phyloP scores from a whole-genome alignment of 2,888 invertebrate genomes.

The Anodontia alba region DNA sequence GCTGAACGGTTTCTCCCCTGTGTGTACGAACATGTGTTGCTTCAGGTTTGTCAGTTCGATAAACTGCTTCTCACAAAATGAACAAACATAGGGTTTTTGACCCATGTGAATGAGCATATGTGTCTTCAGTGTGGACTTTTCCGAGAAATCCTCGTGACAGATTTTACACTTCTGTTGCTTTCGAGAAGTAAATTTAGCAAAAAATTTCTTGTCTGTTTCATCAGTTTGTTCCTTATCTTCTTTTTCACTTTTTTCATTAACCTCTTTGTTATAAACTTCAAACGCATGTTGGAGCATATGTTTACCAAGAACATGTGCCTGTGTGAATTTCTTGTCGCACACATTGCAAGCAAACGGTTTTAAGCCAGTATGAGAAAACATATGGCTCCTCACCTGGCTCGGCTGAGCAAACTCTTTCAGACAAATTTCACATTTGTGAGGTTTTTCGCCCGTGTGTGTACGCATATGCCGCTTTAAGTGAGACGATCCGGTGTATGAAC shows the following conservation, averaged over 20 bases:
- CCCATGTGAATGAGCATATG: background rate
- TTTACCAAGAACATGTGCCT: background rate
- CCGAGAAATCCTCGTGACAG: background rate
- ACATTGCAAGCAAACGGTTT: background rate
- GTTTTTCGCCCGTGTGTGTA: background rate
- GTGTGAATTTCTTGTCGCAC: background rate
- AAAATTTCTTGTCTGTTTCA: background rate
- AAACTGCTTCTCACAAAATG: background rate
- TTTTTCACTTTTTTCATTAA: background rate
- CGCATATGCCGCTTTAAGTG: background rate
- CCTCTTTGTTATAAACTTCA: background rate
- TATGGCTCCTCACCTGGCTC: background rate
- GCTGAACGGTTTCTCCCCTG: background rate
- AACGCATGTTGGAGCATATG: background rate
- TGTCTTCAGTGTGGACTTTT: background rate
- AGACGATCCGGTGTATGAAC: background rate
- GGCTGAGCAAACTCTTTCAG: background rate
- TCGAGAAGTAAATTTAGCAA: background rate
- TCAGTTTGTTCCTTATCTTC: background rate
- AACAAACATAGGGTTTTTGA: background rate
- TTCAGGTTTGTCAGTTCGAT: background rate
- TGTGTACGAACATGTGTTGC: background rate
- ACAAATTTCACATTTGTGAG: background rate
- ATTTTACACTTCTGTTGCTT: background rate
- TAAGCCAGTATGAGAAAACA: background rate